Base-by-base conservation (phyloP, 2,888 invertebrate genomes). In the Mesorhabditis sp. region DNA sequence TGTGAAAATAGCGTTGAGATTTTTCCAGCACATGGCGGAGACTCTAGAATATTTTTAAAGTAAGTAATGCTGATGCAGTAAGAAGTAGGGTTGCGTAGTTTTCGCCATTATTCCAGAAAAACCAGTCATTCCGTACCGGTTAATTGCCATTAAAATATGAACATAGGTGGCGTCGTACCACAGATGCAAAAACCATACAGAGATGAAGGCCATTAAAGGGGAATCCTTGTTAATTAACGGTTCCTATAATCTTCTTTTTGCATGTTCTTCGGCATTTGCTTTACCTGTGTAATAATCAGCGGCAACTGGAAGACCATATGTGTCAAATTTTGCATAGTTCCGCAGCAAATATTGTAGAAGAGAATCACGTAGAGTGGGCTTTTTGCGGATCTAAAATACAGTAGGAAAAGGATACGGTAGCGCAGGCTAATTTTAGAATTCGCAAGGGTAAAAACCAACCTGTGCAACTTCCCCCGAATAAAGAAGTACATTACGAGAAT, bases 401-500 rank as follows among this genome's bases (percentile, higher is more conserved):
- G 28, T 28, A 28, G 28, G 28, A 28, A 28, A 28, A 28, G 28
- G 28, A 28, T 28, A 28, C 28, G 28, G 28, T 28, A 1, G 28
- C 28, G 28, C 28, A 28, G 28, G 28, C 28, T 28, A 28, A 28
- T 28, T 28, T 28, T 28, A 28, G 28, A 28, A 28, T 28, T 28
- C 28, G 28, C 28, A 28, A 28, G 28, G 28, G 28, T 28, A 28
- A 28, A 28, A 28, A 2, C 28, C 28, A 28, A 28, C n/a, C n/a
- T 50, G 58, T 50, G n/a, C n/a, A 50, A 50, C n/a, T n/a, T 50
- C 58, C 58, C 58, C n/a, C 58, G 7, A 50, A 50, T n/a, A n/a
- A 50, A 50, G 58, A 50, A 50, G n/a, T 50, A 50, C 10, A 50
- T 50, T 10, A 50, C 58, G 58, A n/a, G 7, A n/a, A 50, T 50